Percentiles rank a stretch among this genome's conserved stretches.
These are phyloP conservation scores for Typhlichthys subterraneus DNA, from an alignment of 2,797 vertebrate genomes.

Conservation along the genomic window DNA sequence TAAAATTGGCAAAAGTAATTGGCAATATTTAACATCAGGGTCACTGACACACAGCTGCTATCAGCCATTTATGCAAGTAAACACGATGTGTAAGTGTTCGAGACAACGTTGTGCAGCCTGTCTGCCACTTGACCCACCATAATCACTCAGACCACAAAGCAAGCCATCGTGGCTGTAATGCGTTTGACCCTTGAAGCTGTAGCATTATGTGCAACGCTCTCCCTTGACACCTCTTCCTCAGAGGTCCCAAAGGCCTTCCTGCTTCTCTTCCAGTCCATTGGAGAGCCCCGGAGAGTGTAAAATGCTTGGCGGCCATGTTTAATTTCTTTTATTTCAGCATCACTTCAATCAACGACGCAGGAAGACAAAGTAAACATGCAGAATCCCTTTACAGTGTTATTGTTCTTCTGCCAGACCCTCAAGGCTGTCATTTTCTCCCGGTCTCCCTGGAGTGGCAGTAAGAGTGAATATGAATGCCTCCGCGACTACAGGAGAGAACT, in stretches of 20 bases:
- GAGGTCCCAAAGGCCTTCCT: constrained; percentile 9
- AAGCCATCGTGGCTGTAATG: constrained; percentile 53
- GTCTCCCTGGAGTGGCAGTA: constrained; percentile 40
- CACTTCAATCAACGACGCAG: constrained; percentile 41
- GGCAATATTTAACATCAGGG: constrained; percentile 5
- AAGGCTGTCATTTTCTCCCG: constrained; percentile 37
- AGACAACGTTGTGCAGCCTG: constrained; percentile 6
- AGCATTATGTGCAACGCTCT: constrained; percentile 40
- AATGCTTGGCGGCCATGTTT: too few species aligned
- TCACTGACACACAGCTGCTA: constrained; percentile 30
- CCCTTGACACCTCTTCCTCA: constrained; percentile 52
- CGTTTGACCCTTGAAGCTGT: constrained; percentile 44
- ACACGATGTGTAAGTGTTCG: constrained; percentile 38
- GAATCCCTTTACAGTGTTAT: constrained; percentile 29
- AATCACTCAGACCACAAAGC: constrained; percentile 66
- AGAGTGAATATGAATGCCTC: constrained; percentile 43
- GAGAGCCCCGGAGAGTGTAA: constrained; percentile 32
- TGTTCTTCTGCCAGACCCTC: constrained; percentile 10
- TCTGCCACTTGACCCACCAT: constrained; percentile 50
- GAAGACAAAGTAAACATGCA: constrained; percentile 31
- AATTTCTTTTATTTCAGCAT: background rate
- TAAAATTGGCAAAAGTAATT: too few species aligned
- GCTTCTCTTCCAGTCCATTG: constrained; percentile 41
- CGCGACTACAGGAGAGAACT: constrained; percentile 60
- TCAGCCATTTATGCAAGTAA: constrained; percentile 40